Conservation (phyloP, 2,113 vertebrate species). For the Chelonoidis abingdonii region DNA sequence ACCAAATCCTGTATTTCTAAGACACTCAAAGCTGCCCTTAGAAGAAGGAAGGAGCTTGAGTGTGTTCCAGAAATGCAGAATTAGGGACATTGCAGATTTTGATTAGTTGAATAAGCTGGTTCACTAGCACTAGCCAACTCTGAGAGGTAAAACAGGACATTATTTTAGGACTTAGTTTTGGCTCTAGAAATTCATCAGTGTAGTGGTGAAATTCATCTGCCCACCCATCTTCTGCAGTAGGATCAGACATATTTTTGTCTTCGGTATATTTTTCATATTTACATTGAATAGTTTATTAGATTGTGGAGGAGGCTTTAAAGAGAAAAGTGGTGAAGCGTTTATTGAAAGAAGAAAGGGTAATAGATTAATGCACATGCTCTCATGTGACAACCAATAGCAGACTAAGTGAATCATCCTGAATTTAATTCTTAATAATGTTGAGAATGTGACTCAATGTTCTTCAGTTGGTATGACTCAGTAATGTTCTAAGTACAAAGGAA, state of each 20-base stretch:
- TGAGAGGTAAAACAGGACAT: not conserved
- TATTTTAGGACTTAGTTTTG: fast-evolving
- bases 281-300: conserved; percentile 37
- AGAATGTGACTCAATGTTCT: conserved; percentile 39
- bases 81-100: not conserved
- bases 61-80: not conserved
- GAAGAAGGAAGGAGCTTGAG: not conserved
- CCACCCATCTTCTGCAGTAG: not conserved
- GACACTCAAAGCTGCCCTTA: fast-evolving
- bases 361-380: conserved; percentile 37
- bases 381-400: conserved; percentile 20
- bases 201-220: not conserved
- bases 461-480: conserved; percentile 48
- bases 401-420: conserved; percentile 50
- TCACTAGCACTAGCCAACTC: not conserved
- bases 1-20: not conserved
- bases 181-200: fast-evolving
- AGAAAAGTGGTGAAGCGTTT: conserved; percentile 37
- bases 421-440: conserved; percentile 59
- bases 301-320: conserved; percentile 20
- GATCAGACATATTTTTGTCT: not conserved
- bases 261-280: conserved; percentile 15
- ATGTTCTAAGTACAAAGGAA: conserved; percentile 19
- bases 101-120: not conserved
- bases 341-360: conserved; percentile 50